These are phyloP conservation scores for Diorhabda elongata DNA, from an alignment of 1,140 invertebrate species.

Conservation along the genomic window DNA sequence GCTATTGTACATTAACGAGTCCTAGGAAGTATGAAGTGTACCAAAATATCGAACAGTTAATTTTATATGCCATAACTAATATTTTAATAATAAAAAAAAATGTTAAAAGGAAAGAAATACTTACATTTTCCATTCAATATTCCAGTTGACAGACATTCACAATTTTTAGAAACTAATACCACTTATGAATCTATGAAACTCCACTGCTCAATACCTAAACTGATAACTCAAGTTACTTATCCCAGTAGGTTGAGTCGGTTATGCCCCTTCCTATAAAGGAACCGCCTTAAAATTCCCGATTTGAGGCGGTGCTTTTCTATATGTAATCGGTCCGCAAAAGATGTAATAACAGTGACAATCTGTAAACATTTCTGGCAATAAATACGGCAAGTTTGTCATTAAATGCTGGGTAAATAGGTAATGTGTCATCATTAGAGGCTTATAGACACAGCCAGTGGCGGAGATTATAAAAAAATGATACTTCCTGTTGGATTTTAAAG, in stretches of 20 bases:
- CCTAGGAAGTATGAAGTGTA: too few species aligned
- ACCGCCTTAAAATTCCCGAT: constrained; percentile 17
- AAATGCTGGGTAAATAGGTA: constrained; percentile 32
- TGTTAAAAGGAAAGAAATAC: too few species aligned
- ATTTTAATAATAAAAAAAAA: too few species aligned
- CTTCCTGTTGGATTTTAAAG: too few species aligned
- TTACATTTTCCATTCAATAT: too few species aligned
- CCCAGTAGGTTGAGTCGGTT: constrained; percentile 12
- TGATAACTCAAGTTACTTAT: constrained; percentile 5
- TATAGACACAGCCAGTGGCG: constrained; percentile 18
- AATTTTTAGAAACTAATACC: too few species aligned
- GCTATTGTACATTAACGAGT: too few species aligned
- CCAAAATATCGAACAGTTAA: too few species aligned
- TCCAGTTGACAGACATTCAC: too few species aligned
- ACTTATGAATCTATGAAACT: too few species aligned
- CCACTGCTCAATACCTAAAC: too few species aligned
- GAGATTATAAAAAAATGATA: background rate
- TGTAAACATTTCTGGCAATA: constrained; percentile 35
- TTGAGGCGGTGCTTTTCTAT: constrained; percentile 15
- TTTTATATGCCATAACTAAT: too few species aligned
- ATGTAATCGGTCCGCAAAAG: constrained; percentile 15
- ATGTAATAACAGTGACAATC: constrained; percentile 38
- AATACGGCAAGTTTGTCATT: constrained; percentile 34
- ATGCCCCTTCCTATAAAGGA: constrained; percentile 15
- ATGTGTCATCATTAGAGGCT: constrained; percentile 36